Evolutionary conservation across 2,888 invertebrate species (phyloP), one percentile per base, ranked within the genome.

Genomic region (Plagodis pulveraria): DNA sequence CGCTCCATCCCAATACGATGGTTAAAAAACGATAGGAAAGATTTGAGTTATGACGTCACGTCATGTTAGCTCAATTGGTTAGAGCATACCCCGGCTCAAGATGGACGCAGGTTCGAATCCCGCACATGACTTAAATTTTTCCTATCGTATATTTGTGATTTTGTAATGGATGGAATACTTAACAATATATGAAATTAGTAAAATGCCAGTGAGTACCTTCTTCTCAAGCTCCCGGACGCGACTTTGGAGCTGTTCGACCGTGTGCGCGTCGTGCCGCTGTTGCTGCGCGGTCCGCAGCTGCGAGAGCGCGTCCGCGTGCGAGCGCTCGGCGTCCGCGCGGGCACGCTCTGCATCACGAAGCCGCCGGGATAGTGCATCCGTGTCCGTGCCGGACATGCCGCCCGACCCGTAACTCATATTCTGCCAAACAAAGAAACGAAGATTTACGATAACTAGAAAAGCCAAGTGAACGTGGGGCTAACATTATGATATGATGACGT

Each of bases 171-270:
- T n/a, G n/a, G n/a, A n/a, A n/a, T n/a, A n/a, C n/a, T n/a, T n/a
- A n/a, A n/a, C n/a, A n/a, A n/a, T n/a, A n/a, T n/a, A n/a, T n/a
- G 22, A 22, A 22, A 22, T 22, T 22, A 22, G 22, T 5, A 41
- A n/a, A 41, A 41, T 41, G 6, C 7, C 10, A 41, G 9, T n/a
- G 8, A 6, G 4, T 8, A 97, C 97, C 94, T 98, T 98, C 87
- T 98, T 98, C 88, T 98, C 98, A 69, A 98, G 93, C 86, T 98
- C 98, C 69, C 98, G 94, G 53, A 97, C 97, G 74, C 97, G 94
- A 49, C 97, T 97, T 86, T 97, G 96, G 76, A 96, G 91, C 66
- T 96, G 96, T 72, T 96, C 96, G 58, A 94, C 94, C 74, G 94
- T 93, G 72, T 93, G 91, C 71, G 93, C 78, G 78, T 91, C 92